Evolutionary conservation across 2,797 vertebrate species (phyloP), one percentile per base, ranked within the genome.

Genomic region (Enoplosus armatus): DNA sequence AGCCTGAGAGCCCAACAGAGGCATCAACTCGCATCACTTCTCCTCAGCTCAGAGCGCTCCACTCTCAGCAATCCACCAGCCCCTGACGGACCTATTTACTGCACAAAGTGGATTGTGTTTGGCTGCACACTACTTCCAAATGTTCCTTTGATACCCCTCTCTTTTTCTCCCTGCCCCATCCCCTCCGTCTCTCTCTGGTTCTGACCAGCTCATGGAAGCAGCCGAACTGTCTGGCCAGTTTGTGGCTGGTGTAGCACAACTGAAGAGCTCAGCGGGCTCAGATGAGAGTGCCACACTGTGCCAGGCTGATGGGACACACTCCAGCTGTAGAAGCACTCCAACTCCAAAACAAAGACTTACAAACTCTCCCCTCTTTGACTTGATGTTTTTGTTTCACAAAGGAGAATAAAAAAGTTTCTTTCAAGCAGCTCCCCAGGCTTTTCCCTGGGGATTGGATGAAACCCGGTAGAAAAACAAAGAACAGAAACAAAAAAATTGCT

Each of bases 81-180:
- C 87, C 92, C 90, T 87, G 85, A 89, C 75, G 77, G 89, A 87
- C 90, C 80, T 90, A 88, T 94, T 94, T 94, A 93, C 92, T 85
- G 75, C 90, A 87, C 80, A 80, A 84, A 92, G 78, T 89, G 90
- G 85, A 89, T 85, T 84, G 77, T 89, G 86, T 88, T 90, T 91
- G 82, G 89, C 87, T 81, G 84, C 65, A 74, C 78, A 66, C 84
- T 85, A 82, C 76, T 91, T 82, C 80, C 84, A 90, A 91, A 89
- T 85, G 79, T 81, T 89, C 80, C 77, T 90, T 90, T 93, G 88
- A 92, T 90, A 91, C 71, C 53, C 53, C 78, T 67, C 67, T 72
- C 83, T 60, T 58, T 86, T 63, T 74, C 64, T 63, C 50, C 59
- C 50, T 29, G 27, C n/a, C 47, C 60, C 60, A 18, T 56, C 11